Base-by-base conservation (phyloP, 1,140 invertebrate genomes). In the Apis dorsata region DNA sequence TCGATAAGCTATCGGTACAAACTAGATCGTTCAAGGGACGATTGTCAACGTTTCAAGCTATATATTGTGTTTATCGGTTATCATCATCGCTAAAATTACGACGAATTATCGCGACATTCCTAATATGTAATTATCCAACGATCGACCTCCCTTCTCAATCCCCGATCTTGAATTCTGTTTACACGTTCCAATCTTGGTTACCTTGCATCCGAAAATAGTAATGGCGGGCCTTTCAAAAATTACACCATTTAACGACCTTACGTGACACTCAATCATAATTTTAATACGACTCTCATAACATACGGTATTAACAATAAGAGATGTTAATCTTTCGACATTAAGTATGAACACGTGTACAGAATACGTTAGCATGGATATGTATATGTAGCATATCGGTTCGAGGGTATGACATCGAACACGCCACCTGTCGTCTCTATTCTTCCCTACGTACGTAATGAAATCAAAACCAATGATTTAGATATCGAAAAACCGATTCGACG, bases 1-100 rank as follows among this genome's bases (percentile, higher is more conserved):
- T 68, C 85, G 90, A 92, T 92, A 92, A 90, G 81, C 76, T 91
- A 91, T 92, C 90, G 62, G 34, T 44, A 10, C 70, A 63, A 76
- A 57, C 57, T 66, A 83, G 75, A 86, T 83, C 77, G 63, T 76
- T 69, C 28, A 59, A 49, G 55, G 72, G 65, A n/a, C n/a, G n/a
- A n/a, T 77, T 69, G 62, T 11, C 28, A 44, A 15, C 57, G 75
- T 83, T 84, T 79, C 72, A 66, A 65, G 77, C 75, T 79, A 49
- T 12, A 44, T 15, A 72, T 51, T 44, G 34, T 69, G 75, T 81
- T 71, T 80, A 70, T 70, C 71, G 28, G 66, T 57, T 82, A 78
- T 82, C 80, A 81, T 85, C 83, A 77, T 82, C 80, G 81, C 71
- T 86, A 84, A 89, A 89, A 89, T 88, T 86, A 82, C 73, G 17